phyloP scores from a whole-genome alignment of 2,113 vertebrate genomes.

The Capreolus pygargus region DNA sequence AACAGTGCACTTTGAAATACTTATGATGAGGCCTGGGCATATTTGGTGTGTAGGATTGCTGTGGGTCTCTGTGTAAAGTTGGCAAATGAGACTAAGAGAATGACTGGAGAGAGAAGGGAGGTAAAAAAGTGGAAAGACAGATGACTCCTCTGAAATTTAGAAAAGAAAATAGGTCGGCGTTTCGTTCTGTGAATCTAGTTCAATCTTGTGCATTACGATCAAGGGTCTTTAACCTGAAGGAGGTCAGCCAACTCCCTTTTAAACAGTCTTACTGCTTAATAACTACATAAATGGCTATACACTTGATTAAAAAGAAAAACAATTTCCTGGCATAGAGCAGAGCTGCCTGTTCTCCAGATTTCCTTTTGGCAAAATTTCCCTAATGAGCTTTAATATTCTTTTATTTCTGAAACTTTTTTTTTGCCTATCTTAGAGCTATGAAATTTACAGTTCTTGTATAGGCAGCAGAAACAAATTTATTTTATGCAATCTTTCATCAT shows the following conservation, averaged over 20 bases:
- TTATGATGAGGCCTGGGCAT: slow-evolving; percentile 35
- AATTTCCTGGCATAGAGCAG: neutral
- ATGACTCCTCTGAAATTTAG: neutral
- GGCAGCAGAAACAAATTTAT: neutral
- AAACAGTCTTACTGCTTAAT: neutral
- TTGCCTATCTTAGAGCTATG: neutral
- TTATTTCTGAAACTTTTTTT: neutral
- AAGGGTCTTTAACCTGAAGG: neutral
- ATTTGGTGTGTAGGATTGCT: slow-evolving; percentile 36
- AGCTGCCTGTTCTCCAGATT: neutral
- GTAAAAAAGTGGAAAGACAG: neutral
- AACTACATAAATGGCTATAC: neutral
- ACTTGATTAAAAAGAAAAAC: slow-evolving; percentile 4
- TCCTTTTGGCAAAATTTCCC: slow-evolving; percentile 6
- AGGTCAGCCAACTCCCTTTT: neutral
- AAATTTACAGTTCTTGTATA: neutral
- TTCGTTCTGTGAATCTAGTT: neutral
- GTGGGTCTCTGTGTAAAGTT: slow-evolving; percentile 39
- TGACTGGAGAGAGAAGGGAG: neutral
- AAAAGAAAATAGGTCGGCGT: neutral
- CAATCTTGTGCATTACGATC: neutral
- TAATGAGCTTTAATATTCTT: neutral
- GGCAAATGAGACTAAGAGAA: slow-evolving; percentile 18
- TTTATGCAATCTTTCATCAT: neutral
- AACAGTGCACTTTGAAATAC: slow-evolving; percentile 64